Evolutionary conservation across 2,797 vertebrate species (phyloP), one percentile per base, ranked within the genome.

Genomic region (Lateolabrax maculatus): DNA sequence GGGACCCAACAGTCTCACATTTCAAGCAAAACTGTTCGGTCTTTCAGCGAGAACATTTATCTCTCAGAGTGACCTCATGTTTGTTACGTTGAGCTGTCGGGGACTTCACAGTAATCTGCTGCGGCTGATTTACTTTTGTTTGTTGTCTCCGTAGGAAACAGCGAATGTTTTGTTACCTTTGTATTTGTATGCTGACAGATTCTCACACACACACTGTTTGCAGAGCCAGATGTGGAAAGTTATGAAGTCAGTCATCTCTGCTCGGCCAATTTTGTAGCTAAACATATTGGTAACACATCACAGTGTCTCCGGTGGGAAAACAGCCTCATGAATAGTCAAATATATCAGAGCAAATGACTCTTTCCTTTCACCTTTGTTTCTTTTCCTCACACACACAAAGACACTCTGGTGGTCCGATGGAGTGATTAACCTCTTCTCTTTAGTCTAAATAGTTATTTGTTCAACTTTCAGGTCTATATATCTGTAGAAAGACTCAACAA

Each of bases 201-300:
- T 60, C 57, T 58, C 71, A 72, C 25, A 43, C 46, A 48, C 61
- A 57, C 18, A 31, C 23, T n/a, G 56, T 81, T 79, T 80, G 44
- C 48, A 51, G 44, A 79, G 64, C 87, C 88, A 91, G 88, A 89
- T 89, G 91, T 88, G 87, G 86, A 87, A 86, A 81, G 49, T 78
- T 71, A 71, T 88, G 83, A 81, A 86, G 64, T 84, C 71, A 80
- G 58, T 68, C 58, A 15, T 58, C 51, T 71, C 64, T 25, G 23
- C 58, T 66, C n/a, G 36, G 77, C 64, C 71, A 60, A 2, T 44
- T 79, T 44, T 77, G 36, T 34, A 64, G 63, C 51, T 69, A 52
- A 73, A 70, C 80, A 72, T 77, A 12, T 21, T 81, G 86, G 83
- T 85, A 89, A 89, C 71, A 77, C 68, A 81, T 80, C 84, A 44